Evolutionary conservation across 2,888 invertebrate genomes (phyloP).

Genomic region (Drosophila putrida): DNA sequence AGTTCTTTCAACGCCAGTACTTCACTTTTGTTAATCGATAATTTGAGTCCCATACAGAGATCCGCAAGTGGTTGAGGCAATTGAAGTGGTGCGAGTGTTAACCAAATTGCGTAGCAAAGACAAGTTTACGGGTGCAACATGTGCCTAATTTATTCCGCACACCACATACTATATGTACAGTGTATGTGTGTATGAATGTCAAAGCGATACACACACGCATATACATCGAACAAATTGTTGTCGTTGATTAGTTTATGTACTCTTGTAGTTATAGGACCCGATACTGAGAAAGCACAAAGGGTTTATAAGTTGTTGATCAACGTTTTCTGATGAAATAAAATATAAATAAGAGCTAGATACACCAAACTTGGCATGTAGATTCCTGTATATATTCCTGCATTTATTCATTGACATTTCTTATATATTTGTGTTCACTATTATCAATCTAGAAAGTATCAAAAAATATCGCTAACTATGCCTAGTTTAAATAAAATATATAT

Average conservation of each 20-base stretch:
- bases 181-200: too few relatives aligned
- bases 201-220: background rate
- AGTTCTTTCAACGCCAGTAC: background rate
- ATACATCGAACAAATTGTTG: conserved; percentile 33
- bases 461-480: too few relatives aligned
- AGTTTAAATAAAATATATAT: too few relatives aligned
- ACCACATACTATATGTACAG: conserved; percentile 1
- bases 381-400: too few relatives aligned
- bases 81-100: conserved; percentile 11
- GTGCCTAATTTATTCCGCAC: conserved; percentile 58
- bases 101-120: conserved; percentile 28
- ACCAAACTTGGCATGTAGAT: background rate
- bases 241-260: conserved; percentile 60
- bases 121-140: conserved; percentile 53
- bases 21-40: conserved; percentile 36
- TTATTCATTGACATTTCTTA: too few relatives aligned
- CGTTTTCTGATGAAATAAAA: too few relatives aligned
- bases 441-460: too few relatives aligned
- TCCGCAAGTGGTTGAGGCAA: background rate
- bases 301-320: too few relatives aligned
- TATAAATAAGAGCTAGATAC: too few relatives aligned
- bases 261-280: conserved; percentile 15
- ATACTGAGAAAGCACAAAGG: background rate
- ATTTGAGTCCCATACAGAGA: conserved; percentile 15
- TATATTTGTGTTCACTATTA: too few relatives aligned